Evolutionary conservation across 2,113 vertebrate species (phyloP), one percentile per base, ranked within the genome.

Genomic region (Pholis gunnellus): DNA sequence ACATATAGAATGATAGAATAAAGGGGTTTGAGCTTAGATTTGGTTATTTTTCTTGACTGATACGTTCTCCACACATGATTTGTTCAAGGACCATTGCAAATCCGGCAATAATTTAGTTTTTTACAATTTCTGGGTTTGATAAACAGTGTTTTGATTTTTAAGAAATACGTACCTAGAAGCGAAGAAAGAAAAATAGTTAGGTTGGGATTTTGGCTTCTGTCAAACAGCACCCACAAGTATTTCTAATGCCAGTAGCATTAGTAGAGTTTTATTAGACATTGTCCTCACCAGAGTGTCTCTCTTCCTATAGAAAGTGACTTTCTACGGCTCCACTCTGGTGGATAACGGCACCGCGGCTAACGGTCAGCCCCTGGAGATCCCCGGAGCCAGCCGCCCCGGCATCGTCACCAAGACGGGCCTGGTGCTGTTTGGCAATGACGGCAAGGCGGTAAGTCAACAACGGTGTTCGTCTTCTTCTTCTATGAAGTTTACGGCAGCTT

Each of bases 351-450:
- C 91, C 0, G n/a, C 76, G 34, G 90, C 88, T 0, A 92, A 89
- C 0, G 96, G 96, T 10, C 94, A 96, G 76, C 81, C 87, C 0
- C 72, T 97, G 82, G 94, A 96, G 34, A 97, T 97, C 57, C 92
- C 90, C 0, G 97, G 93, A 29, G 95, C 96, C 42, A 94, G 88
- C 20, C 87, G 22, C 7, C 95, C 95, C 0, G 96, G 94, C 2
- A 8, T 96, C 14, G 95, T 97, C 65, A 94, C 95, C 70, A 96
- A 95, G 88, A 81, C 81, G 0, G 96, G 97, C 17, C 95, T 97
- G 72, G 46, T 97, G 63, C 93, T 97, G 54, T 97, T 96, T 38
- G 97, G 96, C 77, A 97, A 94, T 4, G 96, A 97, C 11, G 89
- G 92, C 66, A 95, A 89, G 76, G 73, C 86, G 84, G 97, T 97